phyloP scores from a whole-genome alignment of 2,888 invertebrate genomes.

The Atethmia centrago region DNA sequence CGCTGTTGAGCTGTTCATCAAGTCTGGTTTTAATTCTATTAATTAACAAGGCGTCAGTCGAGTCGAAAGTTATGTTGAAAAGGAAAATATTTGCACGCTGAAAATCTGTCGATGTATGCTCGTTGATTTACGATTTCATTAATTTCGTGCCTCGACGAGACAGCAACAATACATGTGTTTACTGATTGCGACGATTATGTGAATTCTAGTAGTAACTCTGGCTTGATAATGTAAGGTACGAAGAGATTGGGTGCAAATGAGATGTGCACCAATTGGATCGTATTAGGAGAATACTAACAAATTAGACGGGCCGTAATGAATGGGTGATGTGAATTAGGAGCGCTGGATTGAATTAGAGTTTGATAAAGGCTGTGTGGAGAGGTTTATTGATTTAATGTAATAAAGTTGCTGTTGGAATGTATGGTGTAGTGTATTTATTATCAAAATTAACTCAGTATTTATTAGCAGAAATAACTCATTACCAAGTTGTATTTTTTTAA shows the following conservation, averaged over 20 bases:
- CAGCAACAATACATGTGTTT: slow-evolving; percentile 73
- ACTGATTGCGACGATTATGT: slow-evolving; percentile 78
- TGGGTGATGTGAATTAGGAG: slow-evolving; percentile 39
- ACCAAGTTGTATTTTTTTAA: too few species aligned
- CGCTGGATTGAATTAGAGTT: slow-evolving; percentile 44
- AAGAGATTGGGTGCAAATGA: slow-evolving; percentile 57
- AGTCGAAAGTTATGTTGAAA: slow-evolving; percentile 78
- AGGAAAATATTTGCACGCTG: slow-evolving; percentile 80
- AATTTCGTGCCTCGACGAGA: slow-evolving; percentile 78
- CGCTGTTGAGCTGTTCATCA: slow-evolving; percentile 76
- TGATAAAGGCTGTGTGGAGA: slow-evolving; percentile 29
- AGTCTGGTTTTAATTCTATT: slow-evolving; percentile 81
- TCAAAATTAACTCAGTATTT: too few species aligned
- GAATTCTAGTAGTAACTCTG: slow-evolving; percentile 39
- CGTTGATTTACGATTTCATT: slow-evolving; percentile 89
- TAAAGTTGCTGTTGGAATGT: background rate
- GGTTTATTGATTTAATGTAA: slow-evolving; percentile 33
- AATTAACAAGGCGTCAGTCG: slow-evolving; percentile 80
- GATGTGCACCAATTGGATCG: slow-evolving; percentile 52
- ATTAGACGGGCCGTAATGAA: slow-evolving; percentile 50
- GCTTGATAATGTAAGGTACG: slow-evolving; percentile 35
- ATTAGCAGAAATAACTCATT: too few species aligned
- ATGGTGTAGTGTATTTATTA: background rate
- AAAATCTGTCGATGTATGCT: slow-evolving; percentile 84
- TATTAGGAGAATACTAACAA: slow-evolving; percentile 54